phyloP scores from a whole-genome alignment of 92 coral and sea anemone species.

The Micromussa lordhowensis region DNA sequence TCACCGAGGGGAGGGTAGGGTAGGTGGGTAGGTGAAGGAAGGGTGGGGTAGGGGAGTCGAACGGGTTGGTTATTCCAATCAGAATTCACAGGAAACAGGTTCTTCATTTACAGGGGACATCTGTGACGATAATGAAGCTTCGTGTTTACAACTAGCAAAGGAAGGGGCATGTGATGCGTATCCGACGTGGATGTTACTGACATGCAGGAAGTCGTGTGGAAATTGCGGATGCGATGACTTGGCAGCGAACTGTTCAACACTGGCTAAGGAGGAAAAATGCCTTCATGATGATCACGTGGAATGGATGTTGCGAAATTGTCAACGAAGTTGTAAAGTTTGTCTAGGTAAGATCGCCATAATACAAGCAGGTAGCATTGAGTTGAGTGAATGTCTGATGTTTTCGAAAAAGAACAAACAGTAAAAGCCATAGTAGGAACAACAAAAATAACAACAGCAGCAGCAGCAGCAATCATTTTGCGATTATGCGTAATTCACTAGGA shows the following conservation, averaged over 20 bases:
- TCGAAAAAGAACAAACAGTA: not conserved
- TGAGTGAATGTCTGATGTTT: too few relatives aligned
- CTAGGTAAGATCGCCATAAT: slow-evolving; percentile 13
- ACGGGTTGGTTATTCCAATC: too few relatives aligned
- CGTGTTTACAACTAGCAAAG: slow-evolving; percentile 28
- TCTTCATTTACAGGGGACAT: not conserved
- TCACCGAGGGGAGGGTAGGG: too few relatives aligned
- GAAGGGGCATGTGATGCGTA: slow-evolving; percentile 25
- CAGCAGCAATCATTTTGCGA: not conserved
- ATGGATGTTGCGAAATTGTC: slow-evolving; percentile 54
- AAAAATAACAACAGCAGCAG: not conserved
- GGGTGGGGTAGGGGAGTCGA: too few relatives aligned
- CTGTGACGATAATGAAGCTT: slow-evolving; percentile 32
- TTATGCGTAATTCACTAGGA: not conserved
- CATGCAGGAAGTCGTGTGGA: slow-evolving; percentile 45
- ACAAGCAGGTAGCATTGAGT: not conserved
- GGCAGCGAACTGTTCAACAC: slow-evolving; percentile 32
- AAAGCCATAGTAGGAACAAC: not conserved
- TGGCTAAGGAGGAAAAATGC: slow-evolving; percentile 34
- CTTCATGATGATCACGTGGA: slow-evolving; percentile 14
- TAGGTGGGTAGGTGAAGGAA: too few relatives aligned
- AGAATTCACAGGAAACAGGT: too few relatives aligned
- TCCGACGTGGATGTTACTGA: slow-evolving; percentile 49
- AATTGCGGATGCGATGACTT: slow-evolving; percentile 52
- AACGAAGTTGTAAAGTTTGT: slow-evolving; percentile 50